Conservation (phyloP, 2,113 vertebrate species). For the Malurus melanocephalus region DNA sequence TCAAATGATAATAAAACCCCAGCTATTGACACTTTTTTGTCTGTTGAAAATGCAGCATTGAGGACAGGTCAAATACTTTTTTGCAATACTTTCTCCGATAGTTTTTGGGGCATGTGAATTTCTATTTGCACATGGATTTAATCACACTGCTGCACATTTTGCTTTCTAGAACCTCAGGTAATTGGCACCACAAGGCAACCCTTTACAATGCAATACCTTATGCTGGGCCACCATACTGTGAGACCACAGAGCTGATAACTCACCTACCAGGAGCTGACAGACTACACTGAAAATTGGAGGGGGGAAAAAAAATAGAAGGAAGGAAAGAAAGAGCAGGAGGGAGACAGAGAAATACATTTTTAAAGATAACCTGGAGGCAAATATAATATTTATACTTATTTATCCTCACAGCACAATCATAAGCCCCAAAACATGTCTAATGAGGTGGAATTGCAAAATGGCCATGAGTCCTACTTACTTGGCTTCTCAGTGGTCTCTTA, state of each 20-base stretch:
- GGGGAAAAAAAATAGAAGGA: background rate
- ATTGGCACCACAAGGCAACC: conserved; percentile 40
- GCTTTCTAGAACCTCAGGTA: background rate
- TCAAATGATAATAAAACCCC: background rate
- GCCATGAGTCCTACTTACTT: conserved; percentile 69
- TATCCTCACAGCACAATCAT: conserved; percentile 79
- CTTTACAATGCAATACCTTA: background rate
- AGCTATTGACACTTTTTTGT: background rate
- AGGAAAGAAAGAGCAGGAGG: conserved; percentile 7
- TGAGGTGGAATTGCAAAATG: conserved; percentile 83
- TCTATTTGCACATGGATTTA: background rate
- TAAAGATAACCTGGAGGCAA: conserved; percentile 86
- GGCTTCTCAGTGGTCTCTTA: conserved; percentile 69
- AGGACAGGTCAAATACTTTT: background rate
- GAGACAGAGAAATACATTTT: conserved; percentile 80
- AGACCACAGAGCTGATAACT: conserved; percentile 19
- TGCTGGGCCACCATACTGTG: conserved; percentile 28
- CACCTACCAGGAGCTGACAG: conserved; percentile 56
- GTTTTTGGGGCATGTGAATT: background rate
- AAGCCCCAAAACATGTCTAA: conserved; percentile 81
- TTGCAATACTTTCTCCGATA: background rate
- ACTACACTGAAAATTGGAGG: conserved; percentile 54
- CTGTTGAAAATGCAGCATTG: background rate
- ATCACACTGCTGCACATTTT: background rate
- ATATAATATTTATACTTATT: conserved; percentile 90